Evolutionary conservation across 2,888 invertebrate genomes (phyloP), one percentile per base, ranked within the genome.

Genomic region (Spicauda simplicius): DNA sequence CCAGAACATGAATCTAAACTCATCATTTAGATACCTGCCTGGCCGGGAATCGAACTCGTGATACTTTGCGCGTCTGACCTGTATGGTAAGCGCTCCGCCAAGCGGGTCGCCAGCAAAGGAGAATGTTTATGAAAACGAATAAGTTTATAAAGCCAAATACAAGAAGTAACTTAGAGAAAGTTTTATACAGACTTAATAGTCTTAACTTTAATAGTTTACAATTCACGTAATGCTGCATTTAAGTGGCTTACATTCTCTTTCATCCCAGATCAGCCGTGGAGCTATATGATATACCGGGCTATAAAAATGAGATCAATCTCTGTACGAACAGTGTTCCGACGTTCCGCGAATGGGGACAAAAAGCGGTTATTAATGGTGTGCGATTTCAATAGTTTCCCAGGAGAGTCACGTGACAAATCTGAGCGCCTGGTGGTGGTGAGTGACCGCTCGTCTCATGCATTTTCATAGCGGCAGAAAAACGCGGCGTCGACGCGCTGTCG

Each of bases 381-480:
- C 33, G 61, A 60, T 56, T 25, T 62, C 62, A 53, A 68, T 61
- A 64, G 70, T 67, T 68, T 70, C 72, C 70, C 71, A 73, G 68
- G 73, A 74, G 71, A 68, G 72, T 68, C 68, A 64, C 72, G 77
- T 74, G 79, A 76, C 75, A 73, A 72, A 76, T 73, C 71, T 59
- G 54, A 11, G 65, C 33, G 20, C 33, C 52, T 64, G 74, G 60
- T 33, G 54, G 64, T 66, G 72, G 70, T 68, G 69, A 71, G 48
- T 68, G 71, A 70, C 72, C 71, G 71, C 63, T 54, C 60, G 30
- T n/a, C 72, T 84, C 84, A 85, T 87, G 77, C 82, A 88, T 87
- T 81, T 88, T 84, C 81, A 86, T 85, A 5, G 53, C 41, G 25
- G 41, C 18, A 73, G 76, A 86, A 88, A 87, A 87, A 86, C 83